Conservation (phyloP, 2,797 vertebrate species). For the Microctenopoma lineatum region DNA sequence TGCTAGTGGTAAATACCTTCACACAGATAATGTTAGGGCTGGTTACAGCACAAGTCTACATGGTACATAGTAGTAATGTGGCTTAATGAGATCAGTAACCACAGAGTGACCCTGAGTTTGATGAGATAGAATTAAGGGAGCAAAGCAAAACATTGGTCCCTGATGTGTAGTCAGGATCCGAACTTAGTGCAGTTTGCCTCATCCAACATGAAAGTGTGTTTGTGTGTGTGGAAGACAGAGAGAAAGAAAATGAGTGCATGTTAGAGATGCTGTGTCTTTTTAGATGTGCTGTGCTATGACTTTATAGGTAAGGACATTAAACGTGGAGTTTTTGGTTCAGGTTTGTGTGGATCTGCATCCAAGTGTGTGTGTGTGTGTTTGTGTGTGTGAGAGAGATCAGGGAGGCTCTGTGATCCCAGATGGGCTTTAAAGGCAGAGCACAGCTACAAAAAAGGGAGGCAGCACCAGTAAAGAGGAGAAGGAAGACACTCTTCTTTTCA, state of each 20-base stretch:
- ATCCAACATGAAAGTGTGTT: background rate
- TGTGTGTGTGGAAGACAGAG: background rate
- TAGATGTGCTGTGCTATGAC: background rate
- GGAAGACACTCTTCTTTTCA: constrained; percentile 74
- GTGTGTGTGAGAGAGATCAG: constrained; percentile 27
- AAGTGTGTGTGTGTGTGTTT: background rate
- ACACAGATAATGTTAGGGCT: background rate
- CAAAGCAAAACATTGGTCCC: background rate
- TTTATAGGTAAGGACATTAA: background rate
- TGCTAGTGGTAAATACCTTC: constrained; percentile 29
- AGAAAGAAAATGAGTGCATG: background rate
- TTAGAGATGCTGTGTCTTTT: background rate
- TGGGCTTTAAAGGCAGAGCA: constrained; percentile 65
- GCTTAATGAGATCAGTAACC: constrained; percentile 23
- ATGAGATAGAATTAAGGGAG: constrained; percentile 8
- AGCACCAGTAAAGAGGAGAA: constrained; percentile 64
- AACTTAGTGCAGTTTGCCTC: background rate
- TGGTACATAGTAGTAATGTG: background rate
- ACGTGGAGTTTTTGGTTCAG: background rate
- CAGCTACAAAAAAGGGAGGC: constrained; percentile 53
- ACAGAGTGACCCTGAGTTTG: constrained; percentile 23
- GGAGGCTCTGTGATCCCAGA: constrained; percentile 71
- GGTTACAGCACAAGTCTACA: constrained; percentile 5
- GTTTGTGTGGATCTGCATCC: background rate
- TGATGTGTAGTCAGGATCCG: constrained; percentile 1